phyloP scores from a whole-genome alignment of 2,113 vertebrate genomes.

The Romanogobio albipinnatus region DNA sequence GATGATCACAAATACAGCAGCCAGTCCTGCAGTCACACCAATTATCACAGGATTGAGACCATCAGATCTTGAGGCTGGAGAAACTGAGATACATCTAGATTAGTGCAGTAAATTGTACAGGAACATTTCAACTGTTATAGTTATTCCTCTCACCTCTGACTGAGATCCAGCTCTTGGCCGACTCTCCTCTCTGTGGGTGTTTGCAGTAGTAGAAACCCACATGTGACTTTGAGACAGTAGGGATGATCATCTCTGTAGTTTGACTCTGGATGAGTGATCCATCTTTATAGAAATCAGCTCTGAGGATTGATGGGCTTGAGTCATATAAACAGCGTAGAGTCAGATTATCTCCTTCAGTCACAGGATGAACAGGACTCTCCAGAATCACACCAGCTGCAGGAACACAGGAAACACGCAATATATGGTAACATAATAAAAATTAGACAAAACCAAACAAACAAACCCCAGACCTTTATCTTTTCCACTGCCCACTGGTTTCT shows the following conservation, averaged over 20 bases:
- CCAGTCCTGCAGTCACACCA: not conserved
- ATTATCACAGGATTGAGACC: not conserved
- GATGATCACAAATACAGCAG: not conserved
- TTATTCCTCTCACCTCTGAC: slow-evolving; percentile 16
- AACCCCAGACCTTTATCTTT: too few species aligned
- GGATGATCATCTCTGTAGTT: slow-evolving; percentile 41
- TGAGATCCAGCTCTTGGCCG: slow-evolving; percentile 45
- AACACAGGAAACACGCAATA: not conserved
- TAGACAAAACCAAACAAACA: too few species aligned
- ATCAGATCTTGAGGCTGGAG: not conserved
- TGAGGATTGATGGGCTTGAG: not conserved
- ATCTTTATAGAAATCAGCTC: slow-evolving; percentile 46
- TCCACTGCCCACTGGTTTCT: too few species aligned
- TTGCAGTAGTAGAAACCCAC: slow-evolving; percentile 45
- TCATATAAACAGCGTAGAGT: slow-evolving; percentile 37
- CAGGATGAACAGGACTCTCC: slow-evolving; percentile 48
- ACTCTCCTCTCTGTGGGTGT: slow-evolving; percentile 20
- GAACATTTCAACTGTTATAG: not conserved
- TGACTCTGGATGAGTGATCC: slow-evolving; percentile 28
- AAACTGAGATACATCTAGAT: not conserved
- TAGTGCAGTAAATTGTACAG: not conserved
- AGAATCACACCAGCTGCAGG: slow-evolving; percentile 40
- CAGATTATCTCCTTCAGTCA: slow-evolving; percentile 42
- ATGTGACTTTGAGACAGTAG: slow-evolving; percentile 27
- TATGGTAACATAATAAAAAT: too few species aligned